Base-by-base conservation (phyloP, 2,113 vertebrate genomes). In the Gila orcuttii region DNA sequence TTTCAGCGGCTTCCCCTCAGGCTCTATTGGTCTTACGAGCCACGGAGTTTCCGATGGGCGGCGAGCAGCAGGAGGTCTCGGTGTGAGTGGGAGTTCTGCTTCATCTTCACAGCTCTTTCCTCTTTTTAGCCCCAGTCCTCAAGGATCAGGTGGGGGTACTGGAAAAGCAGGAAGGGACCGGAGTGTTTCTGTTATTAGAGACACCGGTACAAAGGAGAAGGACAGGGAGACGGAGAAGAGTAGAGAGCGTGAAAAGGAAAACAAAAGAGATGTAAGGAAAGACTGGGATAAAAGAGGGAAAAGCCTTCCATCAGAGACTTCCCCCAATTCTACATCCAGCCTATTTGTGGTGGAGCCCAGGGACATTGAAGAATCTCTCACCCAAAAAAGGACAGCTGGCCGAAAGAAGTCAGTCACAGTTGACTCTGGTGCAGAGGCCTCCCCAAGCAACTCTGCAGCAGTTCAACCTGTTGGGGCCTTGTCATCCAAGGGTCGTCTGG, bases 181-280 rank as follows among this genome's bases (percentile, higher is more conserved):
- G 90, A 94, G 95, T 87, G 90, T 89, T 86, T 90, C 94, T 88
- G 94, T 90, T 92, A 92, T 93, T 86, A 87, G 95, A 59, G 94
- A 95, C 92, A 45, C n/a, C 50, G 64, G 60, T 85, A 33, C 90
- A 86, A 97, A 95, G 91, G 95, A 94, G 89, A 98, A 97, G 92
- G 97, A 98, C 90, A 96, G 95, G 90, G 96, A 94, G 86, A 92
- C 93, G 69, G 98, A 99, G 89, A 97, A 95, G 87, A 92, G 85
- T 60, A 74, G 92, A 36, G 94, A 94, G 39, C 94, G 92, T 86
- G 97, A 97, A 75, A 99, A 99, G 89, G 98, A 99, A 90, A 99
- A 99, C 91, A 99, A 99, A 86, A 95, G 96, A 6, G 96, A 97
- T 89, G 97, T 95, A 71, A 97, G 96, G 88, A 99, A 97, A 85